Evolutionary conservation across 2,113 vertebrate genomes (phyloP).

Genomic region (Salvelinus sp.): DNA sequence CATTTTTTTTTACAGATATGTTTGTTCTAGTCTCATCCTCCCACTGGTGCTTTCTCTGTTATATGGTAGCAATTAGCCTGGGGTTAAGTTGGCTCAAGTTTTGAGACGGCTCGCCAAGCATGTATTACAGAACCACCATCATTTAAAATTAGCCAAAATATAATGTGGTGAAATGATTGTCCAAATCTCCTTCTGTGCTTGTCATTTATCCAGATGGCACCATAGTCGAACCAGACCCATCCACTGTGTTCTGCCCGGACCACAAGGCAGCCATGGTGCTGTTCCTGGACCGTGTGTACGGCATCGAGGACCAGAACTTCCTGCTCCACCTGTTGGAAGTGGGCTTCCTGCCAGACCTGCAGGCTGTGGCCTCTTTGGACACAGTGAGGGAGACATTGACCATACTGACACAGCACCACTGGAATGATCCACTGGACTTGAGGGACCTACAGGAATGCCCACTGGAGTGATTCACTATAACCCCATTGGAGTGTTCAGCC

Average conservation of each 20-base stretch:
- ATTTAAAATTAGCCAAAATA: conserved; percentile 38
- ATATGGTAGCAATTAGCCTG: conserved; percentile 54
- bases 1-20: conserved; percentile 52
- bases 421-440: background rate
- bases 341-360: conserved; percentile 93
- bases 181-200: background rate
- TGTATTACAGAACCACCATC: no score
- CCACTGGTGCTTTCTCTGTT: no score
- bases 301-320: conserved; percentile 85
- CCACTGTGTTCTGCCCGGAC: conserved; percentile 92
- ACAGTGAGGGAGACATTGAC: conserved; percentile 70
- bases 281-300: conserved; percentile 95
- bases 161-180: no score
- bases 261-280: conserved; percentile 98
- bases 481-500: background rate
- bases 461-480: background rate
- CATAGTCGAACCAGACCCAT: conserved; percentile 88
- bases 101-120: no score
- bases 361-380: conserved; percentile 89
- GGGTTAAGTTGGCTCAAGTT: no score
- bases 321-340: conserved; percentile 88
- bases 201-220: conserved; percentile 81
- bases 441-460: background rate
- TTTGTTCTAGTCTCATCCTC: no score
- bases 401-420: background rate